phyloP scores from a whole-genome alignment of 1,140 invertebrate genomes.

The Orchesella cincta region DNA sequence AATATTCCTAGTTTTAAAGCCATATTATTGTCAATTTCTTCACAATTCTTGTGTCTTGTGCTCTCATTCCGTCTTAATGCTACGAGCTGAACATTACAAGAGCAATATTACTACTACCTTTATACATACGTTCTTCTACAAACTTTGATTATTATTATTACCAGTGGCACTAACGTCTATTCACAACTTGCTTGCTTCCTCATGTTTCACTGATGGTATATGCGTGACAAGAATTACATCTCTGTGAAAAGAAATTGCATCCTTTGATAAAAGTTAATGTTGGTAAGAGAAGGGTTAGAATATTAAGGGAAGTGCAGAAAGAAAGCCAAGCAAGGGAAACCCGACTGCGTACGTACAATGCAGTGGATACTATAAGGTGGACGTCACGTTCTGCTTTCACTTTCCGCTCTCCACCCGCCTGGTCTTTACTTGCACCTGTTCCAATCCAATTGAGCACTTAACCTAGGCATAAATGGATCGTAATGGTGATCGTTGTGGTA shows the following conservation, averaged over 20 bases:
- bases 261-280: constrained; percentile 23
- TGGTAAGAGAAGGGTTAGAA: constrained; percentile 4
- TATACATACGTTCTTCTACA: not conserved
- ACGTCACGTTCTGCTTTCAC: too few species aligned
- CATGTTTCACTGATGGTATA: constrained; percentile 21
- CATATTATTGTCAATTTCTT: constrained; percentile 22
- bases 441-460: too few species aligned
- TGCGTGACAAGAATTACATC: constrained; percentile 25
- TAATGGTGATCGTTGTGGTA: too few species aligned
- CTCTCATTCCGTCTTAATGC: not conserved
- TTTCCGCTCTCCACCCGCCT: too few species aligned
- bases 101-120: not conserved
- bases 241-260: constrained; percentile 12
- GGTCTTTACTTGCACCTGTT: too few species aligned
- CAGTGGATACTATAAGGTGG: too few species aligned
- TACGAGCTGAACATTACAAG: not conserved
- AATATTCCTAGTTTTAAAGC: constrained; percentile 17
- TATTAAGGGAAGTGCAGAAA: not conserved
- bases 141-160: constrained; percentile 27
- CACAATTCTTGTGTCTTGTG: not conserved
- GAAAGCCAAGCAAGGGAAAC: constrained; percentile 1
- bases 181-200: constrained; percentile 24
- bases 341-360: too few species aligned
- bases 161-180: constrained; percentile 1
- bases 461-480: too few species aligned